Percentiles rank a stretch among this genome's conserved stretches.
Conservation (phyloP, 2,888 invertebrate species). For the Lasioglossum zephyrum region DNA sequence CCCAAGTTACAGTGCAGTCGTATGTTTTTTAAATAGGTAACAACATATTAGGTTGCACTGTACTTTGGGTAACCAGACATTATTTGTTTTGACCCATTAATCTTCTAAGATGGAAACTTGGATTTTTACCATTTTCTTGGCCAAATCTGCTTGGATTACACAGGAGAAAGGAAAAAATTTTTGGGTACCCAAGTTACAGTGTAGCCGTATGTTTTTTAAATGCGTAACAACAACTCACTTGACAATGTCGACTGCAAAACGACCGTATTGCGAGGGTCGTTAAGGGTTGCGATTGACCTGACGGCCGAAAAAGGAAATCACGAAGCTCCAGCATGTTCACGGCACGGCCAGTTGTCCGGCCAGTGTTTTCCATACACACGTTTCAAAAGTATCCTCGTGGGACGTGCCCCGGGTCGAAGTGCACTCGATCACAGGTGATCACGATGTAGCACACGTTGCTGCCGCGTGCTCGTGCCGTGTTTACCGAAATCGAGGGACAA, state of each 20-base stretch:
- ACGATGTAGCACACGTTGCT: conserved; percentile 31
- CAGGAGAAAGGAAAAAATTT: too few relatives aligned
- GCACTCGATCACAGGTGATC: conserved; percentile 24
- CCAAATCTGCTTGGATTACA: too few relatives aligned
- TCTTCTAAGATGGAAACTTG: too few relatives aligned
- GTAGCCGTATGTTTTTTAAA: background rate
- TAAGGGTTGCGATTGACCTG: background rate
- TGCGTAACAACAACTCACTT: background rate
- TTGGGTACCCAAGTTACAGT: too few relatives aligned
- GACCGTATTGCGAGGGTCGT: background rate
- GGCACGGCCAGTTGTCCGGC: background rate
- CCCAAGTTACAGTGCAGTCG: too few relatives aligned
- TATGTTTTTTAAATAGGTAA: background rate
- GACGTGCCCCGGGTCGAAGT: background rate
- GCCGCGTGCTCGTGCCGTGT: conserved; percentile 12
- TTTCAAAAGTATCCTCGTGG: conserved; percentile 3
- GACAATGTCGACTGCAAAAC: background rate
- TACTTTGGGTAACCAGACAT: too few relatives aligned
- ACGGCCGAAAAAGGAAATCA: background rate
- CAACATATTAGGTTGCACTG: too few relatives aligned
- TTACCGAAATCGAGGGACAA: conserved; percentile 28
- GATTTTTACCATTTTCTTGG: too few relatives aligned
- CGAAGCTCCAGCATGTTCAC: background rate
- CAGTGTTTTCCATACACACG: conserved; percentile 3
- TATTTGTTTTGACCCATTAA: too few relatives aligned